Evolutionary conservation across 2,113 vertebrate genomes (phyloP).

Genomic region (Zosterops lateralis): DNA sequence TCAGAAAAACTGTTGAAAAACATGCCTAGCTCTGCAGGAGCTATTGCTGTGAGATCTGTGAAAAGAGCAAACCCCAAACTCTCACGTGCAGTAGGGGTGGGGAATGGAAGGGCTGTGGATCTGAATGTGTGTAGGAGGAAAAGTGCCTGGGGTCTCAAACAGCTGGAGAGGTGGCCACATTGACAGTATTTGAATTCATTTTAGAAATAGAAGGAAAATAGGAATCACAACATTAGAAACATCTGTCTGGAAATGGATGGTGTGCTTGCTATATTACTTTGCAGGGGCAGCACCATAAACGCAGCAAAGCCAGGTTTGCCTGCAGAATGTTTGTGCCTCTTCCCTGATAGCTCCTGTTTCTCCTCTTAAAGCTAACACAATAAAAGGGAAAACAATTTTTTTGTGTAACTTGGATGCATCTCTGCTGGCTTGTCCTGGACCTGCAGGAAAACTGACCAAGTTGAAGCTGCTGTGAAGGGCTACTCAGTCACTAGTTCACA

Average conservation of each 20-base stretch:
- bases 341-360: not conserved
- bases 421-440: not conserved
- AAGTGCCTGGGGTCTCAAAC: not conserved
- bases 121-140: not conserved
- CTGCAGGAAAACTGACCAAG: not conserved
- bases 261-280: not conserved
- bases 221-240: not conserved
- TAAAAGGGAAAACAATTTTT: not conserved
- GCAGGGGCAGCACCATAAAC: not conserved
- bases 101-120: not conserved
- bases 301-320: not conserved
- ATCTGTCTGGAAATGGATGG: not conserved
- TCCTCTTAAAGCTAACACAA: not conserved
- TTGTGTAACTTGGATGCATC: not conserved
- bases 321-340: not conserved
- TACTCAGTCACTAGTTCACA: not conserved
- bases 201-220: not conserved
- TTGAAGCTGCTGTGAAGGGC: not conserved
- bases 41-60: not conserved
- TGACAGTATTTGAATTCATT: not conserved
- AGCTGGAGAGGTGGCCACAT: not conserved
- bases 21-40: not conserved
- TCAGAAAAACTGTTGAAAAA: not conserved
- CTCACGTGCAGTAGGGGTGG: fast-evolving
- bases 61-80: not conserved